Percentiles rank a stretch among this genome's conserved stretches.
Evolutionary conservation across 2,113 vertebrate genomes (phyloP).

Genomic region (Brachionichthys hirsutus): DNA sequence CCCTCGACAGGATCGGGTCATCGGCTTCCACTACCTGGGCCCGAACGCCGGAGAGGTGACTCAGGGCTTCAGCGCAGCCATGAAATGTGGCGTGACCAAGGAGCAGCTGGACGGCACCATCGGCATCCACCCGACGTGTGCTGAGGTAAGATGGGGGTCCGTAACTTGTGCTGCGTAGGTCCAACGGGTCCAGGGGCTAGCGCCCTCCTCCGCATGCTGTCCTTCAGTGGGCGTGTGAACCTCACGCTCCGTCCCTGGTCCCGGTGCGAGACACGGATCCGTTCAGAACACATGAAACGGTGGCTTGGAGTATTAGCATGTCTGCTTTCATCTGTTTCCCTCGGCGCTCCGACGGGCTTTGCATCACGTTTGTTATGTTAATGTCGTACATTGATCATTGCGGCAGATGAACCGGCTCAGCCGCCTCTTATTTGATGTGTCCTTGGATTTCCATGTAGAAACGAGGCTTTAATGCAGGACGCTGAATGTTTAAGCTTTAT

Average conservation of each 20-base stretch:
- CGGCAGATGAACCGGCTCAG: background rate
- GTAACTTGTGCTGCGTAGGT: too few relatives aligned
- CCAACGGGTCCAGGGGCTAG: too few relatives aligned
- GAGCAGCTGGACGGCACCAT: conserved; percentile 87
- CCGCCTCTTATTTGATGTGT: background rate
- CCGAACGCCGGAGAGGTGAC: conserved; percentile 96
- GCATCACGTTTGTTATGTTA: conserved; percentile 25
- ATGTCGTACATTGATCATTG: conserved; percentile 18
- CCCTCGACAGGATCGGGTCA: conserved; percentile 83
- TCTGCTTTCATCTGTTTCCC: background rate
- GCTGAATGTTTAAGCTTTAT: too few relatives aligned
- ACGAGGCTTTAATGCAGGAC: too few relatives aligned
- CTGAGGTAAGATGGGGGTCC: conserved; percentile 86
- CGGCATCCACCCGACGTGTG: conserved; percentile 96
- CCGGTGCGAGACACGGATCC: conserved; percentile 1
- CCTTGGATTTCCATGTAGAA: background rate
- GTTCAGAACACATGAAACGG: background rate
- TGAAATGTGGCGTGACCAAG: conserved; percentile 94
- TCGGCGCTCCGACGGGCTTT: too few relatives aligned
- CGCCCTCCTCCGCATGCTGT: too few relatives aligned
- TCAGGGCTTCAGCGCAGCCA: conserved; percentile 91
- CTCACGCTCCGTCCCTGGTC: too few relatives aligned
- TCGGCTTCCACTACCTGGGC: conserved; percentile 93
- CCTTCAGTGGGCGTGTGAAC: too few relatives aligned
- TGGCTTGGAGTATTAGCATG: background rate